These are phyloP conservation scores for Hypsopygia costalis DNA, from an alignment of 2,888 invertebrate genomes.

Conservation along the genomic window DNA sequence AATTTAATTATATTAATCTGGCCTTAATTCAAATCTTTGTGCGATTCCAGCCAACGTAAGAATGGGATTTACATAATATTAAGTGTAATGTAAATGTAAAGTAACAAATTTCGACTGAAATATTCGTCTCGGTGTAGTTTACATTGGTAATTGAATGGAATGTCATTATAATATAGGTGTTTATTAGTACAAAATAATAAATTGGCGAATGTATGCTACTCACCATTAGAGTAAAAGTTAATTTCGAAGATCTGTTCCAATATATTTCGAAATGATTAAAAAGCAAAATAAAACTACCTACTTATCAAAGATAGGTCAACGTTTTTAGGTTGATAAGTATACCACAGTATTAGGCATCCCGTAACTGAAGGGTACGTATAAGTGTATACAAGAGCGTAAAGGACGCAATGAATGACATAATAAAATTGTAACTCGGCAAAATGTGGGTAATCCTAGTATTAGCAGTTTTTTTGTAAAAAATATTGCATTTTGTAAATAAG, in stretches of 20 bases:
- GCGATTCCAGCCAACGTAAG: constrained; percentile 71
- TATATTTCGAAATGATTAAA: neutral
- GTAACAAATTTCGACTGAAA: constrained; percentile 75
- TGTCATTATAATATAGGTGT: constrained; percentile 67
- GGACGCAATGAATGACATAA: constrained; percentile 3
- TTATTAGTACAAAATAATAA: constrained; percentile 74
- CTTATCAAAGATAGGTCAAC: constrained; percentile 5
- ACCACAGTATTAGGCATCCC: constrained; percentile 2
- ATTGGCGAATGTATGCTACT: constrained; percentile 22
- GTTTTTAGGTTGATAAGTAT: constrained; percentile 4
- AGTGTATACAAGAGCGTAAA: constrained; percentile 4
- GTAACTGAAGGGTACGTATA: constrained; percentile 1
- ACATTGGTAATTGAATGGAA: constrained; percentile 66
- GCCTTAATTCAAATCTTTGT: constrained; percentile 64
- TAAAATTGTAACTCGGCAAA: constrained; percentile 15
- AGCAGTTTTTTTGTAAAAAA: constrained; percentile 50
- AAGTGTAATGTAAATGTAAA: constrained; percentile 61
- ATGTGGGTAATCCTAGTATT: constrained; percentile 33
- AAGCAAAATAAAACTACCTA: neutral
- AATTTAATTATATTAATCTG: constrained; percentile 32
- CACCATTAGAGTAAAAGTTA: constrained; percentile 9
- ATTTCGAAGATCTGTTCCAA: constrained; percentile 7
- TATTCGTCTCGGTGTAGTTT: constrained; percentile 75
- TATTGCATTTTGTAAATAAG: constrained; percentile 78
- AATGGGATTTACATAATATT: constrained; percentile 50